phyloP scores from a whole-genome alignment of 1,140 invertebrate species.

The Cotesia typhae region DNA sequence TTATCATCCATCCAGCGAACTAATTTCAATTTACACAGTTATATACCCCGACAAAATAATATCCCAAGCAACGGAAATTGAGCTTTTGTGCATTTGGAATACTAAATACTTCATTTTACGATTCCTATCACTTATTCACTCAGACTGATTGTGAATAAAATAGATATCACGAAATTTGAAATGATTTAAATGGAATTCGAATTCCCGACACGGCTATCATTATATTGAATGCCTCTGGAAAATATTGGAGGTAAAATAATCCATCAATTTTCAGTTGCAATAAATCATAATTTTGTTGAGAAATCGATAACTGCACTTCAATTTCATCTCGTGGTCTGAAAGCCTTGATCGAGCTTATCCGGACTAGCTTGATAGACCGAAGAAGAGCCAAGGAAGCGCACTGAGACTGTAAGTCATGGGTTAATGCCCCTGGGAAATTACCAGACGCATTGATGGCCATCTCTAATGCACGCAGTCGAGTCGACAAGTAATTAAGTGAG shows the following conservation, averaged over 20 bases:
- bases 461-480: constrained; percentile 2
- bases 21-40: neutral
- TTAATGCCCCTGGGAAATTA: constrained; percentile 47
- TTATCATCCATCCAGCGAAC: neutral
- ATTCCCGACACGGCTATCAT: too few species aligned
- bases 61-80: too few species aligned
- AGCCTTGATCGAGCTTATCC: neutral
- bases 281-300: too few species aligned
- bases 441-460: constrained; percentile 40
- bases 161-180: neutral
- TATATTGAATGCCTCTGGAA: neutral
- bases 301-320: too few species aligned
- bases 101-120: too few species aligned
- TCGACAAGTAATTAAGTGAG: constrained; percentile 17
- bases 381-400: neutral
- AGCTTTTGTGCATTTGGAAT: too few species aligned
- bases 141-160: neutral
- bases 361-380: neutral
- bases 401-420: constrained; percentile 40
- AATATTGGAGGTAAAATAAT: neutral
- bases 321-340: neutral
- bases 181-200: too few species aligned
- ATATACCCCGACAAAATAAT: too few species aligned
- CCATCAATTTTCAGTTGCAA: too few species aligned
- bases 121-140: too few species aligned